Conservation (phyloP, 2,888 invertebrate species). For the Lasioglossum vierecki region DNA sequence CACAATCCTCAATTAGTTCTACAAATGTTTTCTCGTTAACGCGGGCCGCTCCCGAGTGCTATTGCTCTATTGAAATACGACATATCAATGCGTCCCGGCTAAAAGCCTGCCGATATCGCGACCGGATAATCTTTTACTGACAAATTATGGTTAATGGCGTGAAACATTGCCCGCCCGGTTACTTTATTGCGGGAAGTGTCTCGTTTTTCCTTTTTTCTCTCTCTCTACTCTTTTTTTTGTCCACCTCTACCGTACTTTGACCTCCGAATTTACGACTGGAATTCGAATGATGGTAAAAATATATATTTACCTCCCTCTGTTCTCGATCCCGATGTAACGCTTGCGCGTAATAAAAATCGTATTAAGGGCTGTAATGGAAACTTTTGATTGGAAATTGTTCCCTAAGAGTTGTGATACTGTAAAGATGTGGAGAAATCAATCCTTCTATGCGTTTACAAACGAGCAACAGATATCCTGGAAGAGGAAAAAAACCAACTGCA, state of each 20-base stretch:
- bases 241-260: not conserved
- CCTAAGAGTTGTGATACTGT: not conserved
- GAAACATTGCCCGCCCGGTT: slow-evolving; percentile 42
- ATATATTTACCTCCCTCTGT: not conserved
- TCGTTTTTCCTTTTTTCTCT: not conserved
- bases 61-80: slow-evolving; percentile 60
- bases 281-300: slow-evolving; percentile 14
- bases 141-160: slow-evolving; percentile 62
- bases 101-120: slow-evolving; percentile 57
- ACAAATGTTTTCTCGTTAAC: slow-evolving; percentile 66
- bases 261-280: not conserved
- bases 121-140: slow-evolving; percentile 61
- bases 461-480: not conserved
- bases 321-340: not conserved
- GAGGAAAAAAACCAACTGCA: not conserved
- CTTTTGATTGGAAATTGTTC: not conserved
- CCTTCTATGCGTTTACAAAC: not conserved
- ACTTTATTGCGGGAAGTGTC: slow-evolving; percentile 13
- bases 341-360: not conserved
- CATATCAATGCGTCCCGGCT: slow-evolving; percentile 60
- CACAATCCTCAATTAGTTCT: slow-evolving; percentile 61
- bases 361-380: not conserved
- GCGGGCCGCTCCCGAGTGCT: slow-evolving; percentile 21
- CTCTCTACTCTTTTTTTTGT: too few relatives aligned
- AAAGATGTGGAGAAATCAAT: too few relatives aligned